These are phyloP conservation scores for Phoebastria nigripes DNA, from an alignment of 2,797 vertebrate genomes.

Conservation along the genomic window DNA sequence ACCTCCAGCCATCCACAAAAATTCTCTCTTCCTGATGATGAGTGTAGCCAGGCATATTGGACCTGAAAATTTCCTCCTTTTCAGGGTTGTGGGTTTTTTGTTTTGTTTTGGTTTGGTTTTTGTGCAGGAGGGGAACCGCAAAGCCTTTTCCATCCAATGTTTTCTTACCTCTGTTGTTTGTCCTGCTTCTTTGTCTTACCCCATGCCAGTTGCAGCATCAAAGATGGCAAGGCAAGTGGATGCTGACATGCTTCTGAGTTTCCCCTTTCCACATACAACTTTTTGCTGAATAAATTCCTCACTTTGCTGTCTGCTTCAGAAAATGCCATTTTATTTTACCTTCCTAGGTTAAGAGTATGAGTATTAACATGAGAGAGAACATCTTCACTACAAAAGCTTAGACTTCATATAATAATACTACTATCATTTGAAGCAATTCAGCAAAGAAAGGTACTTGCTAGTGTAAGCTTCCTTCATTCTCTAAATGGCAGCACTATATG, in stretches of 20 bases:
- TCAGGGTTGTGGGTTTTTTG: background rate
- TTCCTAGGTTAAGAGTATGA: background rate
- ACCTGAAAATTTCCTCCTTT: background rate
- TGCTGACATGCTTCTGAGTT: background rate
- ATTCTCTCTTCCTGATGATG: background rate
- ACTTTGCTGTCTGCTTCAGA: background rate
- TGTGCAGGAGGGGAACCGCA: background rate
- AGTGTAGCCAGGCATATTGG: background rate
- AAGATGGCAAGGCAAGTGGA: background rate
- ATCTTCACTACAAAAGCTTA: background rate
- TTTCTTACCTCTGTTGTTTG: background rate
- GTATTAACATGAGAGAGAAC: background rate
- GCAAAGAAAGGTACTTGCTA: background rate
- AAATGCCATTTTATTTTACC: background rate
- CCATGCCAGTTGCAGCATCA: background rate
- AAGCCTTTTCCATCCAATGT: background rate
- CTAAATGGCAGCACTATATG: background rate
- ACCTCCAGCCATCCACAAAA: conserved; percentile 8
- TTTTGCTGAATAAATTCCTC: background rate
- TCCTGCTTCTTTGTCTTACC: background rate
- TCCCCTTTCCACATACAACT: background rate
- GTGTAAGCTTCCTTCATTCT: background rate
- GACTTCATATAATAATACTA: background rate
- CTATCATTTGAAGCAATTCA: background rate
- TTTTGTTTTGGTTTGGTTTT: background rate